A percentile compares a stretch with the other conserved stretches of the same genome.
Conservation (phyloP, 1,140 invertebrate genomes). For the Drosophila parabipectinata region DNA sequence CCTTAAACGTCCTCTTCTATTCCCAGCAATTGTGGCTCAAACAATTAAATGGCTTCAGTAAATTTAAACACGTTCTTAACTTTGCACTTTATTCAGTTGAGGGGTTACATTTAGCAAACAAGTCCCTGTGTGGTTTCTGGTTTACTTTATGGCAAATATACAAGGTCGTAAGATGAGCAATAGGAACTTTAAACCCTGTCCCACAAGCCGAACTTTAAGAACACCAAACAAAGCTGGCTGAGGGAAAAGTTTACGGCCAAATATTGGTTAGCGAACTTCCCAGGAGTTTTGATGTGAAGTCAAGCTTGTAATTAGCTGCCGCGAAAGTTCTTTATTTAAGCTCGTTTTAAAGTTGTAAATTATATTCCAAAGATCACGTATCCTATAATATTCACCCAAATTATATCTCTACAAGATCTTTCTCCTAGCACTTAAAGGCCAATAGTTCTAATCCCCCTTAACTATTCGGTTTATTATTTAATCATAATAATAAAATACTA, state of each 20-base stretch:
- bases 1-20: conserved; percentile 10
- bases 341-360: not conserved
- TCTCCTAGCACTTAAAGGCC: too few species aligned
- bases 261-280: not conserved
- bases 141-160: conserved; percentile 1
- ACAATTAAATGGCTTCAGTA: conserved; percentile 36
- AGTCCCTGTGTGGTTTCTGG: not conserved
- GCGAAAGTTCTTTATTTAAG: not conserved
- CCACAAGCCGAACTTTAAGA: conserved; percentile 1
- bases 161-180: not conserved
- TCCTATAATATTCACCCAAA: too few species aligned
- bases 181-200: not conserved
- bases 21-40: conserved; percentile 9
- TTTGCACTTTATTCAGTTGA: conserved; percentile 6
- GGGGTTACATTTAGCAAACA: conserved; percentile 3
- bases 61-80: conserved; percentile 30
- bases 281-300: not conserved
- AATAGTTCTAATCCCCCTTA: too few species aligned
- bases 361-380: too few species aligned
- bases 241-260: not conserved
- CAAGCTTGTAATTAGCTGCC: not conserved
- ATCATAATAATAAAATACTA: too few species aligned
- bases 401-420: too few species aligned
- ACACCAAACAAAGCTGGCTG: not conserved
- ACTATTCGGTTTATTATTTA: too few species aligned